These are phyloP conservation scores for Ranitomeya imitator DNA, from an alignment of 2,113 vertebrate genomes.

Conservation along the genomic window DNA sequence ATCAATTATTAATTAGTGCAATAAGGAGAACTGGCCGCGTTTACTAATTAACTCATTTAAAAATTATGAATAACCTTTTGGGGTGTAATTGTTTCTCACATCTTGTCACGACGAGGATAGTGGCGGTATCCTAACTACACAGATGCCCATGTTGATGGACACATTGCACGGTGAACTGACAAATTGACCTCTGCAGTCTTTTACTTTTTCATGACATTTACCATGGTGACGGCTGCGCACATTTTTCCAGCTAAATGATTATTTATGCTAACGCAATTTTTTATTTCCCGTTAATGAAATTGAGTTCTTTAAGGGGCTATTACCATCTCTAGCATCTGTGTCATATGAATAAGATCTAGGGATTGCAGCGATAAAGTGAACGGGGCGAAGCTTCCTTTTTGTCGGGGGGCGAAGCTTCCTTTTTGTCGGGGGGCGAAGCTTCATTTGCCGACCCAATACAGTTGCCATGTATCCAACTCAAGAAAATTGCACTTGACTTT, in stretches of 20 bases:
- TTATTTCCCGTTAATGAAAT: background rate
- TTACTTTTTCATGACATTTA: constrained; percentile 3
- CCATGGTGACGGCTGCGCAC: no score
- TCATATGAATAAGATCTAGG: no score
- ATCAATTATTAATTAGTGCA: constrained; percentile 98
- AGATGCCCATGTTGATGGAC: constrained; percentile 9
- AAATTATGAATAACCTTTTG: constrained; percentile 93
- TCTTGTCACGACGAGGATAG: constrained; percentile 68
- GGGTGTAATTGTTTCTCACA: constrained; percentile 80
- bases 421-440: no score
- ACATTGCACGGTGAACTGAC: background rate
- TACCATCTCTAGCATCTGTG: no score
- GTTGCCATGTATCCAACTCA: no score
- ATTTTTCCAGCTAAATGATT: background rate
- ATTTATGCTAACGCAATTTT: background rate
- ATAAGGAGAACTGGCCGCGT: constrained; percentile 87
- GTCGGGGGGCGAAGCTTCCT: no score
- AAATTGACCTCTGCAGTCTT: background rate
- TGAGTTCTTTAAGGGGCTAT: background rate
- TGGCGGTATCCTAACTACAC: background rate
- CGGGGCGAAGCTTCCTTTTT: no score
- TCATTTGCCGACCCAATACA: no score
- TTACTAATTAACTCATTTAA: constrained; percentile 98
- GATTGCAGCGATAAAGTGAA: no score
- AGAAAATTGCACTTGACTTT: no score